Evolutionary conservation across 2,888 invertebrate genomes (phyloP).

Genomic region (Lasioglossum malachurum): DNA sequence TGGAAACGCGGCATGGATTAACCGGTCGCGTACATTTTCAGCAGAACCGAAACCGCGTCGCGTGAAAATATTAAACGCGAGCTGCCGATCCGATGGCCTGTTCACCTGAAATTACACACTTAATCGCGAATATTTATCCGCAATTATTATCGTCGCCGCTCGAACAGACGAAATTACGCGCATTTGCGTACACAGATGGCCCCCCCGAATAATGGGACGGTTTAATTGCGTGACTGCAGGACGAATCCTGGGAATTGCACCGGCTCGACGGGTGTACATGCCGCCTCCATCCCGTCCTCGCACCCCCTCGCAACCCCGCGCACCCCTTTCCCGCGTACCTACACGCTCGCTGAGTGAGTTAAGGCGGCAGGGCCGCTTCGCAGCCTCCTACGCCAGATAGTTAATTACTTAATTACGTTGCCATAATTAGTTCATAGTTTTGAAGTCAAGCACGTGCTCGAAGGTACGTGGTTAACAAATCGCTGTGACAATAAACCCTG

Average conservation of each 20-base stretch:
- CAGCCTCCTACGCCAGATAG: constrained; percentile 71
- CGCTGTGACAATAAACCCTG: constrained; percentile 59
- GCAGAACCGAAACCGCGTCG: background rate
- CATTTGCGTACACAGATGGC: constrained; percentile 53
- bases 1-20: background rate
- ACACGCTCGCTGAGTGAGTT: constrained; percentile 53
- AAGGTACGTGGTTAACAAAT: constrained; percentile 69
- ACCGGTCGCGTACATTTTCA: background rate
- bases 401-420: constrained; percentile 81
- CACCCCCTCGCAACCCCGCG: background rate
- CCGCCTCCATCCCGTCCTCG: background rate
- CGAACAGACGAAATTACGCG: constrained; percentile 52
- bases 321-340: background rate
- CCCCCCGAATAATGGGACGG: constrained; percentile 56
- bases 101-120: constrained; percentile 38
- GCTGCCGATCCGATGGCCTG: background rate
- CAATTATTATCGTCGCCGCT: constrained; percentile 48
- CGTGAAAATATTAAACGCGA: background rate
- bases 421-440: constrained; percentile 77
- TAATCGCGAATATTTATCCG: constrained; percentile 56
- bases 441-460: constrained; percentile 57
- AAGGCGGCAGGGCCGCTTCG: constrained; percentile 60
- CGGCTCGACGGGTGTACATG: constrained; percentile 30
- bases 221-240: constrained; percentile 69
- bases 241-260: constrained; percentile 73